phyloP scores from a whole-genome alignment of 2,113 vertebrate genomes.

The Romanogobio albipinnatus region DNA sequence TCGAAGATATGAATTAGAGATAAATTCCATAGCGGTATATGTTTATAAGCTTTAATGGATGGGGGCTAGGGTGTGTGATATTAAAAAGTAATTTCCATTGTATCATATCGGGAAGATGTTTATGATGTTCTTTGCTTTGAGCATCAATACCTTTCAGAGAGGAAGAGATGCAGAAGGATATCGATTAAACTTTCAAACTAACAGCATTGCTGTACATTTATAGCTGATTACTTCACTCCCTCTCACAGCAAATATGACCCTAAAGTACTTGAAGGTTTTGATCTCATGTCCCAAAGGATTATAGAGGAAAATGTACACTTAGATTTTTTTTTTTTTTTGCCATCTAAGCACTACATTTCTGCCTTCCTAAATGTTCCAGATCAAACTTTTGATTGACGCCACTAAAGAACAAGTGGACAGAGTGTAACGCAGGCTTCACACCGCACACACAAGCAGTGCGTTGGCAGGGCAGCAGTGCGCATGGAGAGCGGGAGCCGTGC shows the following conservation, averaged over 20 bases:
- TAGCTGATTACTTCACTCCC: conserved; percentile 7
- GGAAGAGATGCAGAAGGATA: conserved; percentile 31
- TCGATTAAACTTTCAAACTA: conserved; percentile 33
- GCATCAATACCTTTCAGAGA: conserved; percentile 40
- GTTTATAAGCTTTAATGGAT: conserved; percentile 27
- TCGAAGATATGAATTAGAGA: background rate
- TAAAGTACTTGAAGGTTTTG: conserved; percentile 43
- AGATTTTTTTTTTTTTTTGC: background rate
- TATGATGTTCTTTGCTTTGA: background rate
- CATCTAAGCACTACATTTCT: conserved; percentile 19
- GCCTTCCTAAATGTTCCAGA: background rate
- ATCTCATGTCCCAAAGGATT: conserved; percentile 19
- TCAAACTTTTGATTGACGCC: conserved; percentile 33
- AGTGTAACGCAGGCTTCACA: too few relatives aligned
- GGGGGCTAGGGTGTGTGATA: background rate
- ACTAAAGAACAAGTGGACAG: conserved; percentile 23
- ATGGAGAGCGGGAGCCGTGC: too few relatives aligned
- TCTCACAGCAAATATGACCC: conserved; percentile 11
- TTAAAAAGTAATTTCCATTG: background rate
- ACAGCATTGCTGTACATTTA: conserved; percentile 29
- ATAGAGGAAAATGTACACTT: conserved; percentile 20
- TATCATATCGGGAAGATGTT: background rate
- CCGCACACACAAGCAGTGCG: too few relatives aligned
- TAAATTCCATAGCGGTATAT: background rate
- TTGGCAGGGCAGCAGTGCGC: too few relatives aligned